phyloP scores from a whole-genome alignment of 1,140 invertebrate genomes.

The Frieseomelitta varia region DNA sequence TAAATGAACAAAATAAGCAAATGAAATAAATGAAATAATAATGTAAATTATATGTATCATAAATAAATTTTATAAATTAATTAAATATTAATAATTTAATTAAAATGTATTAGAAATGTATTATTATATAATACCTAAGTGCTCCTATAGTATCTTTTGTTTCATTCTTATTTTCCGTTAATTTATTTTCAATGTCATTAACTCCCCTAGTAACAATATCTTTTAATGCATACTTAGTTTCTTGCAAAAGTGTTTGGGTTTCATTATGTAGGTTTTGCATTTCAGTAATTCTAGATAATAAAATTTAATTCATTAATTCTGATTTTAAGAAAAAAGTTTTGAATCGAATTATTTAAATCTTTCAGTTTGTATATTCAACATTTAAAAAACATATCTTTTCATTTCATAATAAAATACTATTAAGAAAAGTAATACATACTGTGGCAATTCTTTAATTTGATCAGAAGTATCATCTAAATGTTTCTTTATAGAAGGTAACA shows the following conservation, averaged over 20 bases:
- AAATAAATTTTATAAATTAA: background rate
- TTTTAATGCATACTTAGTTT: conserved; percentile 73
- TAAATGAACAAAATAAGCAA: background rate
- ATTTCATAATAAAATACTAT: background rate
- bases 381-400: background rate
- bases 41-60: background rate
- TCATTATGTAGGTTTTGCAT: conserved; percentile 75
- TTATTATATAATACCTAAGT: conserved; percentile 69
- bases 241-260: conserved; percentile 73
- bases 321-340: background rate
- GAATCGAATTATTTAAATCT: background rate
- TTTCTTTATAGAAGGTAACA: conserved; percentile 68
- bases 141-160: conserved; percentile 69
- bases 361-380: background rate
- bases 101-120: background rate
- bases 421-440: conserved; percentile 56
- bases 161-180: conserved; percentile 79
- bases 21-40: background rate
- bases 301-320: conserved; percentile 5
- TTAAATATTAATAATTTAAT: conserved; percentile 16
- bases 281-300: conserved; percentile 65
- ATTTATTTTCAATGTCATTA: conserved; percentile 79
- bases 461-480: conserved; percentile 71
- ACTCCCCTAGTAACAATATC: conserved; percentile 69
- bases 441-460: conserved; percentile 72